Base-by-base conservation (phyloP, 1,140 invertebrate genomes). In the Phymastichus coffea region DNA sequence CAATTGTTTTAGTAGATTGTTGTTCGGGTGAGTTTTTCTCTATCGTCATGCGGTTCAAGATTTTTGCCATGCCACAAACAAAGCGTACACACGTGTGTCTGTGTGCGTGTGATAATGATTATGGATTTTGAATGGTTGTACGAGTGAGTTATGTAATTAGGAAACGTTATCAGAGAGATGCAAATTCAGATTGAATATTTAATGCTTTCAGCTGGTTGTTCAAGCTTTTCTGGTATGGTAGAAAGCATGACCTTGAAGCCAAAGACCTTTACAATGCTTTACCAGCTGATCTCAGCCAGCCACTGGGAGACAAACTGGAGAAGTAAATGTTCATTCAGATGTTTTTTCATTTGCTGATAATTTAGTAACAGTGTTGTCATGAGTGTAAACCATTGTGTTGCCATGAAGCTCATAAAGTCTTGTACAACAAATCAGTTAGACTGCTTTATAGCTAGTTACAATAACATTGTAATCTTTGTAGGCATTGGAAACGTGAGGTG, bases 291-390 rank as follows among this genome's bases (percentile, higher is more conserved):
- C 71, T 79, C 12, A 86, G 85, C n/a, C 80, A 84, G 62, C 74
- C 72, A 54, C 76, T 88, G 15, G 85, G 84, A n/a, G 79, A 87
- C 67, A 76, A 75, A 44, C 72, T 88, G 7, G 85, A 88, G 80
- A 82, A 77, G 86, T 87, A 80, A 30, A 1, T 43, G 23, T 4
- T 41, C 19, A 25, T 10, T 30, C n/a, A 46, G n/a, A 46, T 25
- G 6, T n/a, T n/a, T n/a, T n/a, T n/a, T n/a, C n/a, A n/a, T n/a
- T n/a, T n/a, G n/a, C n/a, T n/a, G n/a, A n/a, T n/a, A n/a, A n/a
- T n/a, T n/a, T n/a, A n/a, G n/a, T n/a, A n/a, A n/a, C n/a, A n/a
- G n/a, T n/a, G n/a, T n/a, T n/a, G n/a, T n/a, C n/a, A n/a, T n/a
- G n/a, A n/a, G n/a, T n/a, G n/a, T n/a, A n/a, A n/a, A n/a, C n/a